phyloP scores from a whole-genome alignment of 2,797 vertebrate genomes.

The Glossophaga mutica region DNA sequence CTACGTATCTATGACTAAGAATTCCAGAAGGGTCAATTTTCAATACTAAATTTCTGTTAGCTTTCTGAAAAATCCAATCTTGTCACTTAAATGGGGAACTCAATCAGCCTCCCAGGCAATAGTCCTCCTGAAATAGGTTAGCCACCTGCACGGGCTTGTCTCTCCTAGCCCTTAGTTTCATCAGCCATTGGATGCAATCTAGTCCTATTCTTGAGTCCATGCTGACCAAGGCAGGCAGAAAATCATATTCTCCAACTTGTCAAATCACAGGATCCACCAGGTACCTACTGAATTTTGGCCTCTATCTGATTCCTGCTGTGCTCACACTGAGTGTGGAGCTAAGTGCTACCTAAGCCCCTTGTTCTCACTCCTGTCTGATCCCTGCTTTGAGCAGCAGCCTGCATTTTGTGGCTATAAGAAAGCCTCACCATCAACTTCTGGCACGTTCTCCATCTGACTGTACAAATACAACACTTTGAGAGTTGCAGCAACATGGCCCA shows the following conservation, averaged over 20 bases:
- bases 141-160: rapidly evolving
- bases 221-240: not conserved
- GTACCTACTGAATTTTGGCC: not conserved
- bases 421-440: not conserved
- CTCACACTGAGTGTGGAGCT: not conserved
- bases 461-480: not conserved
- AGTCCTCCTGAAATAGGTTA: not conserved
- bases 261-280: not conserved
- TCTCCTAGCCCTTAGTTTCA: not conserved
- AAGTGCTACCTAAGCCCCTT: no score
- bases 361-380: not conserved
- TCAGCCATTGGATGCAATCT: not conserved
- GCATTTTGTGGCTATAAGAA: not conserved
- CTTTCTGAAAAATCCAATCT: conserved; percentile 22
- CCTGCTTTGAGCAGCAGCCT: not conserved
- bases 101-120: not conserved
- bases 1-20: not conserved
- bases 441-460: not conserved
- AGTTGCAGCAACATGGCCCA: not conserved
- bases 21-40: not conserved
- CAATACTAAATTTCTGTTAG: not conserved
- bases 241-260: not conserved
- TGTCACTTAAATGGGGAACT: not conserved
- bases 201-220: not conserved
- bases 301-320: not conserved